phyloP scores from a whole-genome alignment of 2,113 vertebrate species.

The Nothoprocta pentlandii region DNA sequence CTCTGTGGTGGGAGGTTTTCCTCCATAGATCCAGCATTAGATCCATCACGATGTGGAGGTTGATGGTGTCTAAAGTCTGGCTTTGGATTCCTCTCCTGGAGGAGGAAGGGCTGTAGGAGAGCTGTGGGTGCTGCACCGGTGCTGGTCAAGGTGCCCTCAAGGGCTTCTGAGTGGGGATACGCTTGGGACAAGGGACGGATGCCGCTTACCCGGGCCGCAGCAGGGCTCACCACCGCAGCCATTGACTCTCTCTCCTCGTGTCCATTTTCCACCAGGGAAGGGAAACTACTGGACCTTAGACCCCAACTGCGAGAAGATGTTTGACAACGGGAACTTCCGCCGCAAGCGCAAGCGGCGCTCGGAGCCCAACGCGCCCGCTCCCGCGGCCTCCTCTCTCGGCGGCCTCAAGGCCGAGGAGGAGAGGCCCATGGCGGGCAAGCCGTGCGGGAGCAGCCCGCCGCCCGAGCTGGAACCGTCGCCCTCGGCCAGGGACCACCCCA shows the following conservation, averaged over 20 bases:
- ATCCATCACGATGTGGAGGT: not conserved
- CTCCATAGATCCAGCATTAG: not conserved
- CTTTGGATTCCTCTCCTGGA: not conserved
- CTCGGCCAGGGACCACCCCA: conserved; percentile 84
- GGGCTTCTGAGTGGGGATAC: not conserved
- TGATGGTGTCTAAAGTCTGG: not conserved
- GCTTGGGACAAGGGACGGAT: rapidly evolving
- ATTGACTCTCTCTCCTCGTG: not conserved
- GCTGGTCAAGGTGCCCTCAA: not conserved
- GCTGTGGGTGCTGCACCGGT: not conserved
- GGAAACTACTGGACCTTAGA: conserved; percentile 99
- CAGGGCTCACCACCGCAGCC: not conserved
- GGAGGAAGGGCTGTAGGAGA: not conserved
- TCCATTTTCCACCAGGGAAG: conserved; percentile 83
- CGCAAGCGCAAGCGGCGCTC: conserved; percentile 93
- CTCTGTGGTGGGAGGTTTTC: not conserved
- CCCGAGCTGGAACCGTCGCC: conserved; percentile 84
- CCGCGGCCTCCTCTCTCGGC: conserved; percentile 36
- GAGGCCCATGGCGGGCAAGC: conserved; percentile 61
- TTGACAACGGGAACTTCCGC: conserved; percentile 98
- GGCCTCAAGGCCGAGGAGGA: conserved; percentile 83
- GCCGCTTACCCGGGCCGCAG: not conserved
- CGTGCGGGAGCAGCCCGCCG: conserved; percentile 79
- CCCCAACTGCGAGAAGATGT: conserved; percentile 99
- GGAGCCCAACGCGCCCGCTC: conserved; percentile 74